Conservation (phyloP, 2,113 vertebrate genomes). For the Elachura formosa region DNA sequence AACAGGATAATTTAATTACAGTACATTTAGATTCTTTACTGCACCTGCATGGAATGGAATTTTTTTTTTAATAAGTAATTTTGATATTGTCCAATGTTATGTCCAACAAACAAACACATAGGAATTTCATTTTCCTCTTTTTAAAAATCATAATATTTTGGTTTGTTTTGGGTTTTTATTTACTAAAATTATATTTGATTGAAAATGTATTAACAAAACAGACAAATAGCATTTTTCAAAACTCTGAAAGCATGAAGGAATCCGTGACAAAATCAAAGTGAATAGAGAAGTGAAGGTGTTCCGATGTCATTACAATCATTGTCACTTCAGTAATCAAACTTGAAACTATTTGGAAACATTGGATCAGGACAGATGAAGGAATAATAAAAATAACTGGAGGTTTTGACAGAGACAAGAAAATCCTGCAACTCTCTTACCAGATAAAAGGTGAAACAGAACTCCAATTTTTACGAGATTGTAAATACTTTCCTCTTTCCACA, state of each 20-base stretch:
- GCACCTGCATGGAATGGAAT: neutral
- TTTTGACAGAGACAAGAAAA: neutral
- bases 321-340: neutral
- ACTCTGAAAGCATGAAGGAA: neutral
- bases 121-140: neutral
- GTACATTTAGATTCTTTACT: neutral
- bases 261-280: neutral
- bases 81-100: neutral
- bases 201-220: neutral
- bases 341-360: neutral
- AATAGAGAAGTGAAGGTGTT: neutral
- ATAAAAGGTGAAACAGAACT: neutral
- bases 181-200: neutral
- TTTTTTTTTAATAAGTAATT: neutral
- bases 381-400: neutral
- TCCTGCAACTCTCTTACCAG: neutral
- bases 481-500: neutral
- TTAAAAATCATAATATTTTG: neutral
- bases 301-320: neutral
- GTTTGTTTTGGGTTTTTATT: neutral
- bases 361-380: neutral
- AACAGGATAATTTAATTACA: neutral
- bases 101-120: neutral
- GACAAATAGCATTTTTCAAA: neutral
- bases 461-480: neutral